Conservation (phyloP, 2,797 vertebrate species). For the Anabacerthia variegaticeps region DNA sequence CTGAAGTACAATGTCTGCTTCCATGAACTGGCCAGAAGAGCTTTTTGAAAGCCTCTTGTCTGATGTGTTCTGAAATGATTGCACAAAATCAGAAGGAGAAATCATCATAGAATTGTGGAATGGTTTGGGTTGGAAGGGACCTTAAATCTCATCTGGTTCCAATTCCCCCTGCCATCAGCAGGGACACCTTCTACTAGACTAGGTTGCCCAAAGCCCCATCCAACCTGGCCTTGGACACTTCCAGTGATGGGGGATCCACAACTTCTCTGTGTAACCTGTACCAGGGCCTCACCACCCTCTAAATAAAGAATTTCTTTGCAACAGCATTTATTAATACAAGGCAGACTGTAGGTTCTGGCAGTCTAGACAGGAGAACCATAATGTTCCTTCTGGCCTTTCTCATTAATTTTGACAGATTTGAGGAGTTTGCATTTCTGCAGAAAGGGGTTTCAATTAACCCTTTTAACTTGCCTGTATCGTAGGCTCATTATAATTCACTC, state of each 20-base stretch:
- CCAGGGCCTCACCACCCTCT: background rate
- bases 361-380: conserved; percentile 26
- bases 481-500: conserved; percentile 1
- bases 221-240: accelerated
- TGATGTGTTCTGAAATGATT: background rate
- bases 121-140: background rate
- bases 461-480: background rate
- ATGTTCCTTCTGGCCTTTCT: conserved; percentile 57
- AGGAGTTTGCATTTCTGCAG: conserved; percentile 52
- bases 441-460: conserved; percentile 45
- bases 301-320: background rate
- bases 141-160: background rate
- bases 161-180: background rate
- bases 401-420: conserved; percentile 69
- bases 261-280: background rate
- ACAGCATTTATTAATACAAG: background rate
- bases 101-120: background rate
- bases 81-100: background rate
- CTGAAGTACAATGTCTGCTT: background rate
- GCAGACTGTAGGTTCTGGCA: conserved; percentile 15
- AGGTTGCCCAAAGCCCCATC: accelerated
- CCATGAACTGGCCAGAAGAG: background rate
- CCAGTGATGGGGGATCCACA: background rate
- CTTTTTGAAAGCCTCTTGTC: background rate
- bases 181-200: background rate